phyloP scores from a whole-genome alignment of 2,113 vertebrate species.

The Lepus europaeus region DNA sequence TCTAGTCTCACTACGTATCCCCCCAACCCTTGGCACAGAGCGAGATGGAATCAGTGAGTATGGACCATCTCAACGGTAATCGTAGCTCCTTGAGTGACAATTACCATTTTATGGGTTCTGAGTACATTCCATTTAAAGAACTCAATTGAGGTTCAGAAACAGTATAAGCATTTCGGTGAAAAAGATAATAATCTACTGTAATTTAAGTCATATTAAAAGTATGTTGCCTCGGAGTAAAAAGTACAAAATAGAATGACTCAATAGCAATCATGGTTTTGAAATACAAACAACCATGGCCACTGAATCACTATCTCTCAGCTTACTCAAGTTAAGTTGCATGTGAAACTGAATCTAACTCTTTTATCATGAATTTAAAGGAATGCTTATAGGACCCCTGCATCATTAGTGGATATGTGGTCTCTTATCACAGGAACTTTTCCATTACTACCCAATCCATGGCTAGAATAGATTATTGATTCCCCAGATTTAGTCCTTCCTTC shows the following conservation, averaged over 20 bases:
- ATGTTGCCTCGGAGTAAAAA: slow-evolving; percentile 41
- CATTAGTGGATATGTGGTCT: not conserved
- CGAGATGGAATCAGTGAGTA: not conserved
- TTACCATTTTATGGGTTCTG: not conserved
- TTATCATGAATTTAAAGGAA: slow-evolving; percentile 49
- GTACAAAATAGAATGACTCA: slow-evolving; percentile 46
- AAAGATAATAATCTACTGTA: slow-evolving; percentile 3
- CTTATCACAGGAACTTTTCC: slow-evolving; percentile 35
- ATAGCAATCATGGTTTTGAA: slow-evolving; percentile 29
- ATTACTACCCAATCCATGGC: not conserved
- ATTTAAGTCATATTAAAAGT: slow-evolving; percentile 54
- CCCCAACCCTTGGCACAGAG: not conserved
- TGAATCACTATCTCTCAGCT: not conserved
- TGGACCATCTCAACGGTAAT: not conserved
- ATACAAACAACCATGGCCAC: slow-evolving; percentile 25
- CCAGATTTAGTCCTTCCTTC: not conserved
- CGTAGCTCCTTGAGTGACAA: slow-evolving; percentile 10
- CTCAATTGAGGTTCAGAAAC: slow-evolving; percentile 21
- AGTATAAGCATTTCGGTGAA: slow-evolving; percentile 19
- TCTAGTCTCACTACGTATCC: not conserved
- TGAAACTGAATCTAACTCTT: slow-evolving; percentile 50
- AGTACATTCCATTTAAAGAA: slow-evolving; percentile 58
- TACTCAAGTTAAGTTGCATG: slow-evolving; percentile 14
- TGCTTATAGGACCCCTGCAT: not conserved
- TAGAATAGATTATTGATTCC: slow-evolving; percentile 32